Base-by-base conservation (phyloP, 2,888 invertebrate genomes). In the Fragum sueziense region DNA sequence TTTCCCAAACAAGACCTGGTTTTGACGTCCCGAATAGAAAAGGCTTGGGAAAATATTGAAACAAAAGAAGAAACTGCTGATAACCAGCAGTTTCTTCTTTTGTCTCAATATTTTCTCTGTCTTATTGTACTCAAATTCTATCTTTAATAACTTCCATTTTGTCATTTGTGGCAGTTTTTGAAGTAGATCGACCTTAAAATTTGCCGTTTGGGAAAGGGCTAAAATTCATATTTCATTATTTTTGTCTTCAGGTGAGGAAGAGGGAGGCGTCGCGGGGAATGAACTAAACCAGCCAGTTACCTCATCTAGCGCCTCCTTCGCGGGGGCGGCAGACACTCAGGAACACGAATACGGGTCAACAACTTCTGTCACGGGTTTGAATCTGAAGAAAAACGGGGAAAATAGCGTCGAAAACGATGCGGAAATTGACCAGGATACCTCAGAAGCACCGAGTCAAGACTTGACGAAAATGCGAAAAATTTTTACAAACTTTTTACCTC, bases 261-360 rank as follows among this genome's bases (percentile, higher is more conserved):
- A 76, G 47, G 80, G 67, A 25, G 62, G 69, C 37, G 34, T 22
- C n/a, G 54, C 52, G n/a, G 70, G 65, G 52, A 72, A 65, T 67
- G 74, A 72, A 22, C 17, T 71, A 41, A 65, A 65, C 22, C 65
- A 65, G 65, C 22, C 22, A 74, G 74, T 68, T 77, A 80, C 80
- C 80, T 80, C 80, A 76, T 51, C 70, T 57, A 57, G 70, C 52
- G 27, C 61, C 51, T 22, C 70, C 33, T n/a, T n/a, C n/a, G 27
- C 41, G 22, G 73, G 73, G 74, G 79, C 71, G 67, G 59, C 72
- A 68, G n/a, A 68, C 76, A 71, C 82, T 76, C 82, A 76, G 79
- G 82, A 79, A 79, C 70, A 57, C 17, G 59, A 62, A 47, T 70
- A 67, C 71, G 70, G 74, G 79, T 79, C 79, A 76, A 68, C 59